Evolutionary conservation across 2,797 vertebrate species (phyloP), one percentile per base, ranked within the genome.

Genomic region (Ptychobarbus kaznakovi): DNA sequence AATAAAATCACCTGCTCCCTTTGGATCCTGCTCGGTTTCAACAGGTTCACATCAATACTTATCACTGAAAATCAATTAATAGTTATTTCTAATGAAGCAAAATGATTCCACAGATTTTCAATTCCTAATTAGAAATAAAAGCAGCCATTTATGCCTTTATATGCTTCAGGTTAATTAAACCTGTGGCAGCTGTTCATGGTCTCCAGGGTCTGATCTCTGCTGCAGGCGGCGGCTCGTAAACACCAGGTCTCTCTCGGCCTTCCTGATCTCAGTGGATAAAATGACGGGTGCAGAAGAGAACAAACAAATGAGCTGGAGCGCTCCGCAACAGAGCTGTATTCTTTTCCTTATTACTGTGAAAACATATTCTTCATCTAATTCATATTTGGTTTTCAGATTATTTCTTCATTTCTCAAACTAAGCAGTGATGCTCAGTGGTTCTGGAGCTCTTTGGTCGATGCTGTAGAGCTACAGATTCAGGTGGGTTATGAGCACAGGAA

Each of bases 231-330:
- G 8, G 56, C 7, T 86, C 56, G 82, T 87, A 90, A 90, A 90
- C 89, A 90, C 86, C 20, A 40, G 80, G 28, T 84, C 84, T 75
- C 87, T 89, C 87, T 80, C 70, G 85, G 70, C 66, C 65, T 86
- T 66, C 63, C 56, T 69, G 85, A 86, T 89, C 90, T 88, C 86
- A 65, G 88, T 78, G 88, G 90, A 87, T 90, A 73, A 88, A 88
- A 81, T 81, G 82, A 86, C 53, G 25, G 76, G 35, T 25, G n/a
- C 51, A 49, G 8, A 18, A 18, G 28, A 81, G 83, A 77, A 84
- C 83, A 89, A 89, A 88, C 83, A 90, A 51, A 35, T 68, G 65
- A 35, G 75, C 49, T 51, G 16, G 49, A 69, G 28, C 20, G 40
- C 58, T 65, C 12, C 20, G 6, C 69, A 70, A n/a, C 65, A 35